These are phyloP conservation scores for Eueides isabella DNA, from an alignment of 1,140 invertebrate species.

Conservation along the genomic window DNA sequence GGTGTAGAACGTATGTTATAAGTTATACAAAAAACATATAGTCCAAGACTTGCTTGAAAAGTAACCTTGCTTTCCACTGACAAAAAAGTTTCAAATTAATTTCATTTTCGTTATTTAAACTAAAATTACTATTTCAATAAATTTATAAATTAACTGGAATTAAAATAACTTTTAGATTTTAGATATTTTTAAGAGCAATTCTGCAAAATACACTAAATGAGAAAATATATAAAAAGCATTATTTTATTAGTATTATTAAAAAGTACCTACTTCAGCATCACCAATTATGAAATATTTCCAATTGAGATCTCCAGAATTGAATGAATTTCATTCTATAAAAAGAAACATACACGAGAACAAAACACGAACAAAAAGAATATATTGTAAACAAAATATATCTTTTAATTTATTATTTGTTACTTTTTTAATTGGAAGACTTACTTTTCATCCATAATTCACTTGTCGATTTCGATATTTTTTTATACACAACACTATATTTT, in stretches of 20 bases:
- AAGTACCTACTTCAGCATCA: neutral
- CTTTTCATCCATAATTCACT: neutral
- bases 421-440: neutral
- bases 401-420: neutral
- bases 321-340: neutral
- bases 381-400: neutral
- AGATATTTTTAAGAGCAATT: neutral
- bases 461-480: neutral
- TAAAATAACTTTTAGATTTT: neutral
- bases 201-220: neutral
- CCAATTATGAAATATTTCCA: neutral
- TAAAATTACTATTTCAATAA: neutral
- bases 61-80: no score
- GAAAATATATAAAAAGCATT: neutral
- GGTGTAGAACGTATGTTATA: no score
- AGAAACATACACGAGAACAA: neutral
- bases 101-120: no score
- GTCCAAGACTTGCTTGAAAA: no score
- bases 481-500: neutral
- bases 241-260: slow-evolving; percentile 4
- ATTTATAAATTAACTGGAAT: neutral
- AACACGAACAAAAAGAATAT: neutral
- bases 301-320: neutral
- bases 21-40: no score
- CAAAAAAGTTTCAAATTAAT: no score